These are phyloP conservation scores for Euthynnus affinis DNA, from an alignment of 2,797 vertebrate species.

Conservation along the genomic window DNA sequence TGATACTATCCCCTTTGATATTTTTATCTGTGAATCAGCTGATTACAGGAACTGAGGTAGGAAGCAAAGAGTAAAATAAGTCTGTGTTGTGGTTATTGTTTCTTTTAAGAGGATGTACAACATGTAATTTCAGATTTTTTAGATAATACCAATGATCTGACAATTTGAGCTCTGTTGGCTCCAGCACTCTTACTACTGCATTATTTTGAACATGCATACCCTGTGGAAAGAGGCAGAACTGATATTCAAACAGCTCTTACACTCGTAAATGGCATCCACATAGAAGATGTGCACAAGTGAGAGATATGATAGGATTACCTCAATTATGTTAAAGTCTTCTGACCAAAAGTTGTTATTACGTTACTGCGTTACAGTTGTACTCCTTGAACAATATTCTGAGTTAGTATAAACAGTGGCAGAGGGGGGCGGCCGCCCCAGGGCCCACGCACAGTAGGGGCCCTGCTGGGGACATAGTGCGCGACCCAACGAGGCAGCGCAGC, in stretches of 20 bases:
- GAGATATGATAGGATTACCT: constrained; percentile 26
- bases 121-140: constrained; percentile 27
- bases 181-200: constrained; percentile 14
- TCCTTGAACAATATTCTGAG: neutral
- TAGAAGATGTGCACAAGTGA: neutral
- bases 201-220: constrained; percentile 29
- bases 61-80: constrained; percentile 31
- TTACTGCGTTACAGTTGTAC: constrained; percentile 1
- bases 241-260: constrained; percentile 27
- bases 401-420: no score
- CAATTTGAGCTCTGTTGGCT: constrained; percentile 29
- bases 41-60: constrained; percentile 39
- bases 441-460: no score
- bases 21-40: constrained; percentile 55
- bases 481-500: no score
- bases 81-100: constrained; percentile 19
- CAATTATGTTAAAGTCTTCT: constrained; percentile 22
- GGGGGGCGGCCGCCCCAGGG: no score
- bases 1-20: constrained; percentile 46
- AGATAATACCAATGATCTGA: constrained; percentile 20
- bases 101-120: neutral
- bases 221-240: constrained; percentile 23
- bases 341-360: neutral
- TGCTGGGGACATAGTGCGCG: no score
- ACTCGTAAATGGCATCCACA: constrained; percentile 25